phyloP scores from a whole-genome alignment of 30 jellyfish, hydroid and myxozoan species.

The Sanderia malayensis region DNA sequence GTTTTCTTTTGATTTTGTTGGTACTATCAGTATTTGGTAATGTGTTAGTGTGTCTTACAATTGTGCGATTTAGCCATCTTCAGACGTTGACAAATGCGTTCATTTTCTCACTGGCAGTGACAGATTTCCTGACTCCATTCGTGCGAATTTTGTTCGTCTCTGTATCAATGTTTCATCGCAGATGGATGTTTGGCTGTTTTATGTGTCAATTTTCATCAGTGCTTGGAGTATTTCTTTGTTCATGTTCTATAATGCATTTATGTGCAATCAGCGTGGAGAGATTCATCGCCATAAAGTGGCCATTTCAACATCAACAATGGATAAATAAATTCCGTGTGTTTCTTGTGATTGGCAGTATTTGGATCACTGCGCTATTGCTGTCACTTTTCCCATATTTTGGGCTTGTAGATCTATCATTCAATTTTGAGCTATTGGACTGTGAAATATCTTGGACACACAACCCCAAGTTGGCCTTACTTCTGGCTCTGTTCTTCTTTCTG shows the following conservation, averaged over 20 bases:
- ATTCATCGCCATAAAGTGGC: slow-evolving; percentile 63
- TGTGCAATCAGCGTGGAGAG: slow-evolving; percentile 78
- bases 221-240: slow-evolving; percentile 73
- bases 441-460: slow-evolving; percentile 47
- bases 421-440: slow-evolving; percentile 61
- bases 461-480: slow-evolving; percentile 57
- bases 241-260: slow-evolving; percentile 72
- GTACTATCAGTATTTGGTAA: slow-evolving; percentile 65
- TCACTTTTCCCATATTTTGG: slow-evolving; percentile 82
- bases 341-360: slow-evolving; percentile 34
- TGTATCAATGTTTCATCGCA: slow-evolving; percentile 25
- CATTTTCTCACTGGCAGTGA: slow-evolving; percentile 66
- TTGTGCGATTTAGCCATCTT: slow-evolving; percentile 42
- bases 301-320: slow-evolving; percentile 47
- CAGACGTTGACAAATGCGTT: slow-evolving; percentile 59
- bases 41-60: slow-evolving; percentile 66
- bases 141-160: slow-evolving; percentile 61
- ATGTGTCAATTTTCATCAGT: slow-evolving; percentile 79
- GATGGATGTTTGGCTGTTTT: slow-evolving; percentile 83
- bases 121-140: slow-evolving; percentile 75
- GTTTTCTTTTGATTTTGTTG: slow-evolving; percentile 40
- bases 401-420: slow-evolving; percentile 47
- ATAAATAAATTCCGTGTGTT: slow-evolving; percentile 46
- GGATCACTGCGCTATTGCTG: slow-evolving; percentile 57
- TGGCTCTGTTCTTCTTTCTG: slow-evolving; percentile 50